These are phyloP conservation scores for Bombus impatiens DNA, from an alignment of 1,140 invertebrate genomes.

Conservation along the genomic window DNA sequence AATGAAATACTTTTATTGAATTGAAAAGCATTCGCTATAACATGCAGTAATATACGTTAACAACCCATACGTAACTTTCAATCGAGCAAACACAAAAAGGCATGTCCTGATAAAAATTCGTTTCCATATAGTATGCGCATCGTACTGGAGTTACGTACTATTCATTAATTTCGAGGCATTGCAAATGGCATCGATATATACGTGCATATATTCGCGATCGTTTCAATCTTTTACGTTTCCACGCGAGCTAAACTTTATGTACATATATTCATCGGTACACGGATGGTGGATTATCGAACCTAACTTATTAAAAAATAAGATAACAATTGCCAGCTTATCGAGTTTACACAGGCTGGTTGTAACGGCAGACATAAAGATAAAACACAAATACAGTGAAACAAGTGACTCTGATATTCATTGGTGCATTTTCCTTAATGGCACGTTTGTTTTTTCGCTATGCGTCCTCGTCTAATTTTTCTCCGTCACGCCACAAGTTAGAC, in stretches of 20 bases:
- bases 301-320: constrained; percentile 27
- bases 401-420: constrained; percentile 24
- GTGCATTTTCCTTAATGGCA: constrained; percentile 16
- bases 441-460: not conserved
- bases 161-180: constrained; percentile 27
- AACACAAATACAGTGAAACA: constrained; percentile 22
- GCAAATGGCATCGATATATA: constrained; percentile 14
- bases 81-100: constrained; percentile 27
- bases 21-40: constrained; percentile 36
- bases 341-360: constrained; percentile 23
- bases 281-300: not conserved
- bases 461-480: not conserved
- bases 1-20: constrained; percentile 40
- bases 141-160: not conserved
- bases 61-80: constrained; percentile 49
- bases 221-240: not conserved
- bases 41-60: constrained; percentile 19
- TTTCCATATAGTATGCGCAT: not conserved
- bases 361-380: constrained; percentile 34
- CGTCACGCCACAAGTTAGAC: not conserved
- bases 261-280: not conserved
- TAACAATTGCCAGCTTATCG: constrained; percentile 27
- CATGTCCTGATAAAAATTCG: constrained; percentile 27
- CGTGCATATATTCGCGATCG: too few species aligned
- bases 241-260: not conserved